phyloP scores from a whole-genome alignment of 2,113 vertebrate species.

The Centropus bengalensis region DNA sequence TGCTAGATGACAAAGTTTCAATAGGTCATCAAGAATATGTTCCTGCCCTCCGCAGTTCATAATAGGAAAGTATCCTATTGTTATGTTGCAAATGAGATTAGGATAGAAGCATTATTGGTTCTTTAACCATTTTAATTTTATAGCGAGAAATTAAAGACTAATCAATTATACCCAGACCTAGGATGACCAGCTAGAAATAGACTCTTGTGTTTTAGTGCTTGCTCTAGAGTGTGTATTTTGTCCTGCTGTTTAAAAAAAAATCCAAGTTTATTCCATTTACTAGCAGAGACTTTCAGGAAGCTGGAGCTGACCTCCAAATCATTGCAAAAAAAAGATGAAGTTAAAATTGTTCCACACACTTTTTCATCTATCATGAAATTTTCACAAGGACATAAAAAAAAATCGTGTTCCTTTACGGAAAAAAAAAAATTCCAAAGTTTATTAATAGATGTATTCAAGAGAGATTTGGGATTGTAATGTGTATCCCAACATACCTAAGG shows the following conservation, averaged over 20 bases:
- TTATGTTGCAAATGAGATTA: not conserved
- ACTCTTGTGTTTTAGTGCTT: not conserved
- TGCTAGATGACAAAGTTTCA: not conserved
- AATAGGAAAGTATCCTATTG: not conserved
- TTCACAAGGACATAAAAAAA: not conserved
- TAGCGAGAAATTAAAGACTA: not conserved
- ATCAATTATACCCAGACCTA: not conserved
- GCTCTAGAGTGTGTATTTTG: not conserved
- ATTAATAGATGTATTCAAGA: not conserved
- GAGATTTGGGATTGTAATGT: not conserved
- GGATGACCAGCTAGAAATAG: not conserved
- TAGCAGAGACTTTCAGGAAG: rapidly evolving
- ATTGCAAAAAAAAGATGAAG: not conserved
- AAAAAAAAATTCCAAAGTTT: no score
- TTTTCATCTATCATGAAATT: not conserved
- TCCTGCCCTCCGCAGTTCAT: not conserved
- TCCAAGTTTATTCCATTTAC: rapidly evolving
- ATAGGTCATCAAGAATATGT: not conserved
- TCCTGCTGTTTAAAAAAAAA: not conserved
- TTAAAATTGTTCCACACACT: not conserved
- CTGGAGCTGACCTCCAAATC: not conserved
- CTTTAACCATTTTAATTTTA: not conserved
- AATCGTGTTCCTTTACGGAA: rapidly evolving
- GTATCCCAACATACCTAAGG: not conserved
- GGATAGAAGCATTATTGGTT: not conserved